Conservation (phyloP, 2,113 vertebrate species). For the Ciconia boyciana region DNA sequence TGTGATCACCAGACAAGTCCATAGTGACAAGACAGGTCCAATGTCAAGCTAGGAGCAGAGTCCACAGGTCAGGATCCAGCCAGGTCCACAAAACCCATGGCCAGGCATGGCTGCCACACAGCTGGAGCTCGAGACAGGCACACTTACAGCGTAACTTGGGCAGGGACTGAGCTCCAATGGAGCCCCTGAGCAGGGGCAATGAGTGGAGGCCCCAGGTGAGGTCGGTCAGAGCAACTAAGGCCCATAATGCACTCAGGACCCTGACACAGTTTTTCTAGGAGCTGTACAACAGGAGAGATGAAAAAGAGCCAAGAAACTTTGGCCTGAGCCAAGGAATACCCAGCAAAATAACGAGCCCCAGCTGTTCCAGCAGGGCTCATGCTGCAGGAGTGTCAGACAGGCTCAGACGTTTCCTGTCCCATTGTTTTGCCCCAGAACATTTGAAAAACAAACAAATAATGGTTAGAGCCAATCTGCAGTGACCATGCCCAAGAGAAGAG, state of each 20-base stretch:
- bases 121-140: neutral
- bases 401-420: neutral
- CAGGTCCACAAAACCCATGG: neutral
- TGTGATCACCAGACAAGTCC: neutral
- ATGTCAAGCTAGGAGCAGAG: neutral
- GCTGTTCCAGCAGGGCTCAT: neutral
- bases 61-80: neutral
- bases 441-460: slow-evolving; percentile 5
- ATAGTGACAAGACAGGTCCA: neutral
- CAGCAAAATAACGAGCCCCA: neutral
- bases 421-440: neutral
- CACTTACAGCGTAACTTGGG: neutral
- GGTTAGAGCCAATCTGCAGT: neutral
- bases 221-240: neutral
- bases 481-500: neutral
- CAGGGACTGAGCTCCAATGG: neutral
- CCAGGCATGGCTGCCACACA: neutral
- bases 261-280: neutral
- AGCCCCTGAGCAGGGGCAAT: neutral
- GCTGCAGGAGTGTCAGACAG: neutral
- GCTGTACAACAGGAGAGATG: neutral
- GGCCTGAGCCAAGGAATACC: neutral
- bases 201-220: neutral
- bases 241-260: neutral
- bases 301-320: neutral